Evolutionary conservation across 2,888 invertebrate species (phyloP).

Genomic region (Morpho helenor): DNA sequence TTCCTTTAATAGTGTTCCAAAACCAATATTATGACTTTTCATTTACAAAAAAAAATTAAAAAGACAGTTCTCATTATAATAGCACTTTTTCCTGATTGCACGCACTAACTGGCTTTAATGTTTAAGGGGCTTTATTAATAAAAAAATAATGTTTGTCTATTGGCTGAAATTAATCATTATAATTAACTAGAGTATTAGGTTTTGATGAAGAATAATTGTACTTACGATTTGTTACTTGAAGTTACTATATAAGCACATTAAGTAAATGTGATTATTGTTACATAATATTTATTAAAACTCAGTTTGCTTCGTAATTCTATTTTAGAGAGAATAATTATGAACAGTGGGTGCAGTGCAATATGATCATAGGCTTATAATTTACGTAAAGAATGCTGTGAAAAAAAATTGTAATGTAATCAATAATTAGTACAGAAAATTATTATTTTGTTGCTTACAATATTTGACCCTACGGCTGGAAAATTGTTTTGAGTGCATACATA

Average conservation of each 20-base stretch:
- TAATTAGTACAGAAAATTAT: background rate
- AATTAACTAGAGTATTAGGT: constrained; percentile 30
- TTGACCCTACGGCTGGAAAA: constrained; percentile 52
- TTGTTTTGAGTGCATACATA: constrained; percentile 34
- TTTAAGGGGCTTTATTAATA: constrained; percentile 51
- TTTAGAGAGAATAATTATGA: constrained; percentile 32
- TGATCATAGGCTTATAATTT: constrained; percentile 30
- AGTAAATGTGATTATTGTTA: constrained; percentile 9
- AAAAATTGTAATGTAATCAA: no score
- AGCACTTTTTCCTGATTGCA: constrained; percentile 67
- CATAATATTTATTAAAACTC: constrained; percentile 10
- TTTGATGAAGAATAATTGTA: constrained; percentile 35
- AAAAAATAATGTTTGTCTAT: constrained; percentile 58
- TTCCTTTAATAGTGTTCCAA: constrained; percentile 52
- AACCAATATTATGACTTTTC: constrained; percentile 1
- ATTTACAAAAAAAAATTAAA: constrained; percentile 32
- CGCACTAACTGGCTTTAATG: constrained; percentile 67
- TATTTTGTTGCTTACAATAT: constrained; percentile 26
- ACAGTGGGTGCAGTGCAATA: constrained; percentile 65
- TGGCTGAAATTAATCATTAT: constrained; percentile 51
- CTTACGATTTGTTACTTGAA: constrained; percentile 40
- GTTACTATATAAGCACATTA: constrained; percentile 38
- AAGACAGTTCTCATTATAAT: constrained; percentile 54
- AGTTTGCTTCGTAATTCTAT: constrained; percentile 40
- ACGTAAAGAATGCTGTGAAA: no score